Base-by-base conservation (phyloP, 1,140 invertebrate genomes). In the Platorchestia sp. region DNA sequence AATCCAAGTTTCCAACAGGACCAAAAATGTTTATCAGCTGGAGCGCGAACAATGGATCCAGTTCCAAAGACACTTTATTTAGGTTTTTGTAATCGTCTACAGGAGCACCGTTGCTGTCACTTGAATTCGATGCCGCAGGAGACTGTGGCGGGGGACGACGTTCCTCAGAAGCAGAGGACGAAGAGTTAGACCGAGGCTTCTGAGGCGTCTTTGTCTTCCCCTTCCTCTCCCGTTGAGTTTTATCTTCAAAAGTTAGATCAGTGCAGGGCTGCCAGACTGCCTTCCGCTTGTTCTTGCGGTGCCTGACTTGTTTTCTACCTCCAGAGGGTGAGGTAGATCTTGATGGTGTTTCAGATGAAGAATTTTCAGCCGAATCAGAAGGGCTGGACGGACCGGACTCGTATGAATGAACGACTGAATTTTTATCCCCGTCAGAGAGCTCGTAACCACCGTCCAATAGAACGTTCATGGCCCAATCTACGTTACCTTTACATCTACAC, bases 401-500 rank as follows among this genome's bases (percentile, higher is more conserved):
- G 45, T 36, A n/a, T 43, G 91, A 43, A 41, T n/a, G 51, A 0
- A 47, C 43, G 27, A 51, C 45, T 43, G 91, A 51, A 47, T 95
- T n/a, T 47, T 43, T n/a, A 41, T 95, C 95, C 19, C 41, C 14
- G n/a, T 36, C 19, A 22, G 47, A 59, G 42, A 27, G 42, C 42
- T 95, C 75, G 86, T 95, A 95, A 42, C 95, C 95, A 45, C 95
- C 86, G 45, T 95, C 95, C 43, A 95, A 42, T 47, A 95, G 47
- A 45, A 95, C 41, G 47, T 95, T 95, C 95, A 95, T 89, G 43
- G 95, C 89, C 95, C 95, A 95, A 45, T 95, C 95, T n/a, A 90
- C 43, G 41, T 95, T 86, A 27, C 53, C 42, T 40, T 95, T 91
- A 51, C 95, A 95, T 90, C 43, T 95, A 42, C 87, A 0, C 3